Percentiles rank a stretch among this genome's conserved stretches.
Evolutionary conservation across 2,888 invertebrate species (phyloP).

Genomic region (Lasioglossum morio): DNA sequence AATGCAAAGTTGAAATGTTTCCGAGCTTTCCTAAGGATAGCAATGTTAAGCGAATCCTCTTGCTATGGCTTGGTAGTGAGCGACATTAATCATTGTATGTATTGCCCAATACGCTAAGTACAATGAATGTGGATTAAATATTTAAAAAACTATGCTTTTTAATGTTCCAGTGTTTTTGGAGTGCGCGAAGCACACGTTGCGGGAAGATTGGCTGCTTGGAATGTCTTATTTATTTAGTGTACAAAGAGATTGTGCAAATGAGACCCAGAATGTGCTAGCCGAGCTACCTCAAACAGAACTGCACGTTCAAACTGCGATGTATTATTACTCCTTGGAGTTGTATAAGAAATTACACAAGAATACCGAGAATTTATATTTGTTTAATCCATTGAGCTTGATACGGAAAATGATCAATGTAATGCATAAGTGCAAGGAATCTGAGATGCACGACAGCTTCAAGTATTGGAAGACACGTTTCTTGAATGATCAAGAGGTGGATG

Average conservation of each 20-base stretch:
- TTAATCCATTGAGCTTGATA: slow-evolving; percentile 78
- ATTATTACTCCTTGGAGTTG: slow-evolving; percentile 78
- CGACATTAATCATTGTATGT: slow-evolving; percentile 81
- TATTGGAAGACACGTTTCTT: slow-evolving; percentile 64
- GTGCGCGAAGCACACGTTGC: slow-evolving; percentile 84
- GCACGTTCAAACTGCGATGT: slow-evolving; percentile 76
- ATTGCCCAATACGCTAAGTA: neutral
- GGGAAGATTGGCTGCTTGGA: slow-evolving; percentile 86
- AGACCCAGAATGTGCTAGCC: slow-evolving; percentile 73
- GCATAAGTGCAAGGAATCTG: slow-evolving; percentile 50
- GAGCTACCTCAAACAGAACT: slow-evolving; percentile 76
- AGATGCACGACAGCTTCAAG: slow-evolving; percentile 63
- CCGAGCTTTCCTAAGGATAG: slow-evolving; percentile 82
- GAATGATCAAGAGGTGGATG: slow-evolving; percentile 31
- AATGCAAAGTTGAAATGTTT: slow-evolving; percentile 81
- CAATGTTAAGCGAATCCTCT: slow-evolving; percentile 82
- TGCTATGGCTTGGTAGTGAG: slow-evolving; percentile 79
- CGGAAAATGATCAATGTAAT: slow-evolving; percentile 60
- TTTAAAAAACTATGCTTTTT: slow-evolving; percentile 17
- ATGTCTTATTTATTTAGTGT: slow-evolving; percentile 86
- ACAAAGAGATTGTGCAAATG: slow-evolving; percentile 73
- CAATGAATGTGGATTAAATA: slow-evolving; percentile 4
- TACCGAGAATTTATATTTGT: slow-evolving; percentile 68
- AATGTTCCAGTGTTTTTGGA: slow-evolving; percentile 84
- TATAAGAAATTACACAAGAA: slow-evolving; percentile 70